Base-by-base conservation (phyloP, 2,797 vertebrate genomes). In the Argentina silus region DNA sequence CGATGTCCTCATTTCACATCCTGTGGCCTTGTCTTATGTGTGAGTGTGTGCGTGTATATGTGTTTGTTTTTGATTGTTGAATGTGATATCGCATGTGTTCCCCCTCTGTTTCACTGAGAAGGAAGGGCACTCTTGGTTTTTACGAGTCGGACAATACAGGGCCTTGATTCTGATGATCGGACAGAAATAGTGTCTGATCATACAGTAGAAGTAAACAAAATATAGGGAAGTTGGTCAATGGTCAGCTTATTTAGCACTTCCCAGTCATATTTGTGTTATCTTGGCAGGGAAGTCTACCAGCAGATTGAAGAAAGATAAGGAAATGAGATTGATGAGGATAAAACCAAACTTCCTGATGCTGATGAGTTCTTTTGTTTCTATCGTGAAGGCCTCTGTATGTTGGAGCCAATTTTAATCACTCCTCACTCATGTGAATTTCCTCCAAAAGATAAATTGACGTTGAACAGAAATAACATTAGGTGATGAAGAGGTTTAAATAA, bases 1-100 rank as follows among this genome's bases (percentile, higher is more conserved):
- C 0, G 2, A 62, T 45, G 48, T 62, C 63, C n/a, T 70, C 21
- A 0, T 55, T 67, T 73, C 83, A 67, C 84, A 69, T 81, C 82
- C 77, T 83, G 80, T 81, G 69, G 80, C 82, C 78, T 78, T 70
- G 63, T 50, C 36, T 80, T 43, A 15, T 72, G 67, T 53, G 55
- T 47, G 0, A 7, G 47, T n/a, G 71, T 50, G 42, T 4, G 43
- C 6, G 10, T 17, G 0, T 62, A 50, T 50, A 15, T 69, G 59
- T 78, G 57, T 74, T 19, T 76, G 23, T 0, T 59, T 36, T 12
- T n/a, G 5, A 47, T 64, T 75, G 21, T 15, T 42, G 10, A 42
- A 3, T 7, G 65, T 47, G 23, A 36, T 4, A 36, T 36, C 4
- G 27, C 4, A 36, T 67, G 44, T 69, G 19, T 60, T 72, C 82